These are phyloP conservation scores for Chrysolina oricalcia DNA, from an alignment of 2,888 invertebrate genomes.

Conservation along the genomic window DNA sequence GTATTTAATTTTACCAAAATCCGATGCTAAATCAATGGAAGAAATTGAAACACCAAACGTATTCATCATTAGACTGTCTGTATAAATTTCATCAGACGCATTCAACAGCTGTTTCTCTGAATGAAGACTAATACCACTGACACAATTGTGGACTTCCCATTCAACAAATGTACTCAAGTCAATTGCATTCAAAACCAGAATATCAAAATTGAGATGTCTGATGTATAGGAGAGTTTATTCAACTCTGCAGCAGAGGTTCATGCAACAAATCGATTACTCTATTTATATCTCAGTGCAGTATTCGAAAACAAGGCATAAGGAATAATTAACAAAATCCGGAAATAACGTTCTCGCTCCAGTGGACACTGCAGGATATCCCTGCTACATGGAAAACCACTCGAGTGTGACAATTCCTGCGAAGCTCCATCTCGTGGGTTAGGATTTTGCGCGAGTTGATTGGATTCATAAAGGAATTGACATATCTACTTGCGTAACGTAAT, in stretches of 20 bases:
- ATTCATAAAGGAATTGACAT: not conserved
- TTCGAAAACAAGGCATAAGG: not conserved
- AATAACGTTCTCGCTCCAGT: not conserved
- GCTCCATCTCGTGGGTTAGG: not conserved
- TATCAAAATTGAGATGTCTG: not conserved
- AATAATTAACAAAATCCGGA: constrained; percentile 17
- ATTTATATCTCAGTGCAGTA: not conserved
- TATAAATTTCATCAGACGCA: too few species aligned
- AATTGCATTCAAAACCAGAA: not conserved
- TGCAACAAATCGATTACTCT: not conserved
- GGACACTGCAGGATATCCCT: constrained; percentile 2
- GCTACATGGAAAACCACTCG: constrained; percentile 15
- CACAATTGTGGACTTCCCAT: not conserved
- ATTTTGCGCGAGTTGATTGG: not conserved
- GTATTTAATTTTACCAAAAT: too few species aligned
- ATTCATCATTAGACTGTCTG: too few species aligned
- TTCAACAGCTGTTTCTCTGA: not conserved
- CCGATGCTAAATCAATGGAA: too few species aligned
- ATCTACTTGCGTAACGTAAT: not conserved
- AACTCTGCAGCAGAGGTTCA: not conserved
- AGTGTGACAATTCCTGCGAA: constrained; percentile 1
- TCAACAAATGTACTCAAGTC: not conserved
- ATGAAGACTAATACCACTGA: not conserved
- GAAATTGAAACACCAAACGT: too few species aligned
- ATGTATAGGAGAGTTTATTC: not conserved